Percentiles rank a stretch among this genome's conserved stretches.
These are phyloP conservation scores for Tachina lurida DNA, from an alignment of 2,888 invertebrate species.

Conservation along the genomic window DNA sequence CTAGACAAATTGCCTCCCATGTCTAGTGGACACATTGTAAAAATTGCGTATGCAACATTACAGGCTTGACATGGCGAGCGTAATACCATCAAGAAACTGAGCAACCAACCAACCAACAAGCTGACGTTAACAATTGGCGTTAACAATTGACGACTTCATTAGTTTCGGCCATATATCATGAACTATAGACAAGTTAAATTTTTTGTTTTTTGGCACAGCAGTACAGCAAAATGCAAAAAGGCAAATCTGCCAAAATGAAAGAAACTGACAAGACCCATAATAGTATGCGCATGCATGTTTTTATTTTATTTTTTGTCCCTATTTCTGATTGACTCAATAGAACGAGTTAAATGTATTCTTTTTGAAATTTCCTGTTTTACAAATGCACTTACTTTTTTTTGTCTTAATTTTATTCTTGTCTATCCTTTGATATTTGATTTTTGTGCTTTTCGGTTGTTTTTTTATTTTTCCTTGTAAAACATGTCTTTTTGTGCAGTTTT, in stretches of 20 bases:
- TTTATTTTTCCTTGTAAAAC: conserved; percentile 47
- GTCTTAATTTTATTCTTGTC: conserved; percentile 14
- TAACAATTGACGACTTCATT: conserved; percentile 70
- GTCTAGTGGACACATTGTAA: conserved; percentile 62
- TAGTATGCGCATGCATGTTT: background rate
- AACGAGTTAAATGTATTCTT: conserved; percentile 29
- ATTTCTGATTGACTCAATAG: background rate
- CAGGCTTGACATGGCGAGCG: conserved; percentile 48
- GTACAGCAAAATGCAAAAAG: background rate
- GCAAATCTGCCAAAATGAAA: background rate
- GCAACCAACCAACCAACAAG: conserved; percentile 26
- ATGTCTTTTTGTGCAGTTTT: conserved; percentile 43
- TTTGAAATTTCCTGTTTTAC: conserved; percentile 42
- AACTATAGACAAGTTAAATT: conserved; percentile 37
- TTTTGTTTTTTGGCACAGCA: conserved; percentile 20
- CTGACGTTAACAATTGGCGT: conserved; percentile 43
- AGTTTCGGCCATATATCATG: conserved; percentile 64
- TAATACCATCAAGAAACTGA: conserved; percentile 27
- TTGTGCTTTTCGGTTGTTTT: conserved; percentile 12
- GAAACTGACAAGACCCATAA: background rate
- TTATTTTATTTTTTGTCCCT: background rate
- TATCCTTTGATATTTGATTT: conserved; percentile 13
- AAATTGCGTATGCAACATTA: conserved; percentile 43
- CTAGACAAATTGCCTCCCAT: conserved; percentile 64
- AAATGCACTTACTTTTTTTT: conserved; percentile 16